Evolutionary conservation across 1,140 invertebrate genomes (phyloP), one percentile per base, ranked within the genome.

Genomic region (Pollicipes pollicipes): DNA sequence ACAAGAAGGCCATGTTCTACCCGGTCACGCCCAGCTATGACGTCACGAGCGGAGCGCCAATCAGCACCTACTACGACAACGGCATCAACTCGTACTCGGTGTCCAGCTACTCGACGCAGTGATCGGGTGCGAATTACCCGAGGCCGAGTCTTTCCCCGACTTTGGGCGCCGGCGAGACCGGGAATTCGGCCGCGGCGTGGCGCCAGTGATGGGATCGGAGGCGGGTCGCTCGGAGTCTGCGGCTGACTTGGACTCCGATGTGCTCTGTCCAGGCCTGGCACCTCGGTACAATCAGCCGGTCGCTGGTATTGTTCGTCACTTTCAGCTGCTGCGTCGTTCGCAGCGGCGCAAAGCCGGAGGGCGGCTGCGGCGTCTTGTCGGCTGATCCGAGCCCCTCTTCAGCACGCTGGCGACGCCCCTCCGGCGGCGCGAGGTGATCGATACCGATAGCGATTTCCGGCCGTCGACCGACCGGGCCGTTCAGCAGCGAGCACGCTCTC

Each of bases 1-100:
- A 58, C 45, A 58, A 58, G 45, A 58, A 58, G 45, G 45, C 45
- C 45, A 58, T 58, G 45, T 58, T 58, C 45, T 58, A 58, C 45
- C 45, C 45, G 6, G 45, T 58, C 45, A 58, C 45, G 45, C 45
- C 45, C 45, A 58, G 24, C 45, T 58, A 58, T 58, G 45, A 58
- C 45, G 45, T 58, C 45, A 58, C 45, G 13, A 58, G 45, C 45
- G 45, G 6, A 17, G 2, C 45, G 21, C 45, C 45, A 58, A 58
- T 58, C 45, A 58, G 45, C 45, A 58, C 45, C 10, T 58, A 58
- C 45, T 58, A 58, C 45, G 45, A 58, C 45, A 58, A 21, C 17
- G 45, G 45, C 2, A 58, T 58, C 45, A 58, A 58, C 45, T 58
- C 45, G 45, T 58, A 58, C 45, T 58, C 45, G 45, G 45, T 21